A percentile compares a stretch with the other conserved stretches of the same genome.
These are phyloP conservation scores for Anguilla obscura DNA, from an alignment of 2,797 vertebrate species.

Conservation along the genomic window DNA sequence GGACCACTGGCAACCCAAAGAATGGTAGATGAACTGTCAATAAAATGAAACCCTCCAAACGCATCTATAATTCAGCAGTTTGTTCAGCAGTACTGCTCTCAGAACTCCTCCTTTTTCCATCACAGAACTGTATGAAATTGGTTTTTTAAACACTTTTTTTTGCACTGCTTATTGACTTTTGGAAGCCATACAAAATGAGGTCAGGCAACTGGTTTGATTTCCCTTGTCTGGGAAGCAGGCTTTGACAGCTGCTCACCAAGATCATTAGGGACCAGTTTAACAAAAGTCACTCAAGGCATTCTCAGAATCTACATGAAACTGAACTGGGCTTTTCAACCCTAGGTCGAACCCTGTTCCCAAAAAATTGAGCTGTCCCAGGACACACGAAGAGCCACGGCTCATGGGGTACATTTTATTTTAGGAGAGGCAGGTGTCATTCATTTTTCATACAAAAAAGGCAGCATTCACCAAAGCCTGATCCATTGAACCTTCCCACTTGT, in stretches of 20 bases:
- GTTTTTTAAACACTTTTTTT: slow-evolving; percentile 31
- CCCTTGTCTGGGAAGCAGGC: not conserved
- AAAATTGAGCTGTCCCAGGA: not conserved
- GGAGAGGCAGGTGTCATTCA: not conserved
- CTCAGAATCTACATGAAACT: not conserved
- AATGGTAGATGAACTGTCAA: not conserved
- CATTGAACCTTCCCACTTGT: not conserved
- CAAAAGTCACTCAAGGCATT: not conserved
- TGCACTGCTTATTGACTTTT: slow-evolving; percentile 40
- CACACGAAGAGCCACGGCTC: not conserved
- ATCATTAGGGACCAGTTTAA: not conserved
- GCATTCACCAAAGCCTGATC: not conserved
- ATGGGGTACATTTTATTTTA: not conserved
- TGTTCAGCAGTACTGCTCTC: not conserved
- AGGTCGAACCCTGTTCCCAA: not conserved
- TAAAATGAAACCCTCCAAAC: not conserved
- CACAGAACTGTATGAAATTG: slow-evolving; percentile 34
- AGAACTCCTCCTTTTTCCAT: slow-evolving; percentile 20
- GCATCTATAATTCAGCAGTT: slow-evolving; percentile 26
- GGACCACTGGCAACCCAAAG: not conserved
- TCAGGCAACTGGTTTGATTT: slow-evolving; percentile 17
- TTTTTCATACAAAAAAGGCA: not conserved
- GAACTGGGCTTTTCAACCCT: not conserved
- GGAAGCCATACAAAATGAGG: slow-evolving; percentile 31
- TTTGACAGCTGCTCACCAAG: not conserved